These are phyloP conservation scores for Aphidius ervi DNA, from an alignment of 1,140 invertebrate genomes.

Conservation along the genomic window DNA sequence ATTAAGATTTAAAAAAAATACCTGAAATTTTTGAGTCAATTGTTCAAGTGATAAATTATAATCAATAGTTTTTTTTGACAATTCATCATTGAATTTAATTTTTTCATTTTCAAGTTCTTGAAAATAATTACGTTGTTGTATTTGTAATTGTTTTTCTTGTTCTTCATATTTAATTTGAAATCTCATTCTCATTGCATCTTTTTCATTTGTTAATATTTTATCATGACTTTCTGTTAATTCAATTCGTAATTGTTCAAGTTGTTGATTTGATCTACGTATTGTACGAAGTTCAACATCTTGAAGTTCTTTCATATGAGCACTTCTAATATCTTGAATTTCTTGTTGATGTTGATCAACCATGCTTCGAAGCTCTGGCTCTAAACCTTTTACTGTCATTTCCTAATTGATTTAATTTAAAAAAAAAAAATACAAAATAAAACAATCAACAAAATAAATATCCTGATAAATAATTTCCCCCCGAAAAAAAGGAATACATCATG, in stretches of 20 bases:
- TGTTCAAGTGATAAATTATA: constrained; percentile 32
- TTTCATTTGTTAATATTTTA: constrained; percentile 42
- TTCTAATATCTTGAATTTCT: constrained; percentile 52
- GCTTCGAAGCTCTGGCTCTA: constrained; percentile 67
- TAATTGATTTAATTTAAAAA: constrained; percentile 27
- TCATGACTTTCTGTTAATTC: constrained; percentile 51
- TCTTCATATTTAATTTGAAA: constrained; percentile 43
- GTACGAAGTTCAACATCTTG: constrained; percentile 57
- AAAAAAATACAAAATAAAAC: background rate
- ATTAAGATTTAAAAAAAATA: constrained; percentile 20
- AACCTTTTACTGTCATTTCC: constrained; percentile 69
- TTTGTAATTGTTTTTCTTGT: constrained; percentile 36
- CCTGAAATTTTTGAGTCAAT: constrained; percentile 33
- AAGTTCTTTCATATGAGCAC: constrained; percentile 54
- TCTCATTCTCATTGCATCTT: constrained; percentile 41
- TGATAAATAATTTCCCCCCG: no score
- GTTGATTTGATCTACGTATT: constrained; percentile 48
- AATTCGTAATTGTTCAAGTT: constrained; percentile 30
- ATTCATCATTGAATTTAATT: constrained; percentile 34
- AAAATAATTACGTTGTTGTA: constrained; percentile 34
- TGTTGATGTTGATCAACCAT: constrained; percentile 58
- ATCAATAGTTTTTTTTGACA: constrained; percentile 32
- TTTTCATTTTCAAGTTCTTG: constrained; percentile 41
- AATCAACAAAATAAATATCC: background rate
- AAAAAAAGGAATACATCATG: no score